Percentiles rank a stretch among this genome's conserved stretches.
These are phyloP conservation scores for Grallaria varia DNA, from an alignment of 2,113 vertebrate genomes.

Conservation along the genomic window DNA sequence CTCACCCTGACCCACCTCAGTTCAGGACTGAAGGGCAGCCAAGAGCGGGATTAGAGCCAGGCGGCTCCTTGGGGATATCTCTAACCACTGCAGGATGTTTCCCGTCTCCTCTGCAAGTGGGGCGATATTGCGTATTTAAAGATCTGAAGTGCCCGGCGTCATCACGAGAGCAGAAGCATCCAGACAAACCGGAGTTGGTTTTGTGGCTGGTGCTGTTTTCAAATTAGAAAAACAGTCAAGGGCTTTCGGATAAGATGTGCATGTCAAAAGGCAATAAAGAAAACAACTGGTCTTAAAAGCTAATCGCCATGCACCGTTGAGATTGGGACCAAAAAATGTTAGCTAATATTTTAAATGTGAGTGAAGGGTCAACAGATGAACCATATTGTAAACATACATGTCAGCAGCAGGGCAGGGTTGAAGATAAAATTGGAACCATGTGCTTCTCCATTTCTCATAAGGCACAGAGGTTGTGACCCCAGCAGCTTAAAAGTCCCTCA, in stretches of 20 bases:
- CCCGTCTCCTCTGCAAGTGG: neutral
- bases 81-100: neutral
- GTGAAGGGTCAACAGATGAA: conserved; percentile 71
- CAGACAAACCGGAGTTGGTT: neutral
- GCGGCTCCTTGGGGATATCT: neutral
- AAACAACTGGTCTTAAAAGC: conserved; percentile 62
- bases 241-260: neutral
- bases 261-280: conserved; percentile 34
- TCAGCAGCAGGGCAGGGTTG: conserved; percentile 68
- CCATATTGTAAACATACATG: conserved; percentile 70
- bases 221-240: conserved; percentile 23
- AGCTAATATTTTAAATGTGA: conserved; percentile 68
- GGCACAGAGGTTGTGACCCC: conserved; percentile 54
- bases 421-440: conserved; percentile 73
- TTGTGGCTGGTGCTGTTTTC: conserved; percentile 6
- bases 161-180: neutral
- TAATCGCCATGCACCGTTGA: conserved; percentile 18
- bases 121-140: neutral
- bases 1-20: neutral
- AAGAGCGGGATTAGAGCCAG: neutral
- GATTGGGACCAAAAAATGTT: conserved; percentile 61
- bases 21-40: neutral
- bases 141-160: neutral
- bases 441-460: conserved; percentile 67
- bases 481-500: conserved; percentile 56